phyloP scores from a whole-genome alignment of 2,888 invertebrate genomes.

The Agrotis exclamationis region DNA sequence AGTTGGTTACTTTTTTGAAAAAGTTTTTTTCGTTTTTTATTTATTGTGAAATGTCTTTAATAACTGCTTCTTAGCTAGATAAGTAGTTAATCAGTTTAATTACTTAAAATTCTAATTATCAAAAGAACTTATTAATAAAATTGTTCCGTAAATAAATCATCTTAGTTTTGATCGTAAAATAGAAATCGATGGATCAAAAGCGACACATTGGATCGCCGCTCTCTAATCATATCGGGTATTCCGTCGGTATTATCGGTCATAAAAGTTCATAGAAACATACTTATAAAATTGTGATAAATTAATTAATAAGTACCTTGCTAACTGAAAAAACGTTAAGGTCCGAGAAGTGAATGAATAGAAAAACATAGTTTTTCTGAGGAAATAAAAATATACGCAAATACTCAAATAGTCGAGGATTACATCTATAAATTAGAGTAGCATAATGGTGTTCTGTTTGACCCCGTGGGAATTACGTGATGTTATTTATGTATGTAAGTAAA shows the following conservation, averaged over 20 bases:
- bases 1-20: too few species aligned
- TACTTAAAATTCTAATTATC: conserved; percentile 27
- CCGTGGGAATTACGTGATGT: too few species aligned
- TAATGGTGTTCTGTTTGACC: too few species aligned
- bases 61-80: not conserved
- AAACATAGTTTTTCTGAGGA: too few species aligned
- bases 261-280: conserved; percentile 42
- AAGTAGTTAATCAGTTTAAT: conserved; percentile 24
- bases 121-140: conserved; percentile 37
- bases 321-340: not conserved
- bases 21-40: not conserved
- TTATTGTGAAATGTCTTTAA: not conserved
- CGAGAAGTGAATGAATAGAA: too few species aligned
- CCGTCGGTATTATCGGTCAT: conserved; percentile 37
- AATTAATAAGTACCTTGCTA: not conserved
- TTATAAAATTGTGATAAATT: not conserved
- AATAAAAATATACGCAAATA: too few species aligned
- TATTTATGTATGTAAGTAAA: too few species aligned
- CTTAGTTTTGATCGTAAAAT: conserved; percentile 46
- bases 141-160: conserved; percentile 54
- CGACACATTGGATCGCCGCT: conserved; percentile 47
- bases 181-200: conserved; percentile 57
- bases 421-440: too few species aligned
- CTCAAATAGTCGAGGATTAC: too few species aligned
- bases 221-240: conserved; percentile 37